These are phyloP conservation scores for Cathartes aura DNA, from an alignment of 2,113 vertebrate genomes.

Conservation along the genomic window DNA sequence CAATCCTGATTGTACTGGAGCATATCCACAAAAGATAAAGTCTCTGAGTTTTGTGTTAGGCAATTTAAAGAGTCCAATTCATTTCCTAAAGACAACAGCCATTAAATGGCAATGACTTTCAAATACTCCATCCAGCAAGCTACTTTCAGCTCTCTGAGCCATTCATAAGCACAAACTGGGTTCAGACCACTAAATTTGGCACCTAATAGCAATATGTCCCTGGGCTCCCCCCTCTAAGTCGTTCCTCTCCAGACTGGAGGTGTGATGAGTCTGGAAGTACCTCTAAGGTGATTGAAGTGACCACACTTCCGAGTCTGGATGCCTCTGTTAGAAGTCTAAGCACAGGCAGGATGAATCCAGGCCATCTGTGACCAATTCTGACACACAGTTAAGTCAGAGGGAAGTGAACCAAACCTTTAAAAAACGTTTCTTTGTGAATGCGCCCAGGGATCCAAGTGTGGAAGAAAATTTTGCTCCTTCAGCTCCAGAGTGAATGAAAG, in stretches of 20 bases:
- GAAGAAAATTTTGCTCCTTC: conserved; percentile 39
- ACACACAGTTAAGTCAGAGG: background rate
- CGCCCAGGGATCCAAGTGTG: conserved; percentile 11
- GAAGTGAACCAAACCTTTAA: conserved; percentile 17
- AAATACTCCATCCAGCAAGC: background rate
- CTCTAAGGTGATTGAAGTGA: background rate
- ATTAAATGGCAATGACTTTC: background rate
- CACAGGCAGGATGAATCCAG: background rate
- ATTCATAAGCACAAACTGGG: background rate
- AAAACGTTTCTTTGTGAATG: conserved; percentile 13
- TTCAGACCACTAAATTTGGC: background rate
- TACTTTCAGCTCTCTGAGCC: background rate
- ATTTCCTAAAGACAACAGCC: background rate
- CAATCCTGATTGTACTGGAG: background rate
- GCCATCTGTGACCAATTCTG: background rate
- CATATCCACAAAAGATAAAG: background rate
- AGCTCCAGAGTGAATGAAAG: conserved; percentile 53
- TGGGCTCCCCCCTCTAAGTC: background rate
- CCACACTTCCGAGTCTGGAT: background rate
- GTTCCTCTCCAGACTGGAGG: background rate
- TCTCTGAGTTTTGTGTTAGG: background rate
- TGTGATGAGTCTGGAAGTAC: background rate
- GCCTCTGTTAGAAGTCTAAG: background rate
- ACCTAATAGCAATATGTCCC: background rate
- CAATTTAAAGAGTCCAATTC: background rate